Conservation (phyloP, 2,113 vertebrate genomes). For the Tyto alba region DNA sequence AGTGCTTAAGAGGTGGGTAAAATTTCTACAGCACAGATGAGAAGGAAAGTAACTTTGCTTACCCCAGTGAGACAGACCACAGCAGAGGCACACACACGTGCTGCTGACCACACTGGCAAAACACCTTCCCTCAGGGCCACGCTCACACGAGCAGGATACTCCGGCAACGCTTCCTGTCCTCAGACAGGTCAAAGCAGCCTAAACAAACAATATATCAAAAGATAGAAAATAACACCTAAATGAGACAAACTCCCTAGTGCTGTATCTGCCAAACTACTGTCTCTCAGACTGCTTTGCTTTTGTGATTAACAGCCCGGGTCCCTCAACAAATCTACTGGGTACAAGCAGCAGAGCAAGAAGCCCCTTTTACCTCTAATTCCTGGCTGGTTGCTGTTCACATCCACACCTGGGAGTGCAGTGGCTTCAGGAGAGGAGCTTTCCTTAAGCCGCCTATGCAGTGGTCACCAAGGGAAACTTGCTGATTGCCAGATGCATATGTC, state of each 20-base stretch:
- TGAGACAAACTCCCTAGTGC: background rate
- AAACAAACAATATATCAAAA: background rate
- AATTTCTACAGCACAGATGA: background rate
- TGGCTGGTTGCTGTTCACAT: background rate
- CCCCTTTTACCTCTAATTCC: background rate
- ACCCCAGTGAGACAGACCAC: accelerated
- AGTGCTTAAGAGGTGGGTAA: background rate
- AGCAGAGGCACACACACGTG: background rate
- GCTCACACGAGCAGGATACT: accelerated
- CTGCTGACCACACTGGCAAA: background rate
- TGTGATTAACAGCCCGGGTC: background rate
- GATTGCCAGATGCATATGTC: background rate
- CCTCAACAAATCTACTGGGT: background rate
- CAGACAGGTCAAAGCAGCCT: background rate
- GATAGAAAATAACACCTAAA: background rate
- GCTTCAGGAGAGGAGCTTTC: background rate
- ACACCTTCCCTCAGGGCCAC: background rate
- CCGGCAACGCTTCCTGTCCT: background rate
- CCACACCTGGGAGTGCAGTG: accelerated
- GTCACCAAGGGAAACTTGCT: accelerated
- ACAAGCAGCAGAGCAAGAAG: background rate
- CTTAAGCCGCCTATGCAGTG: background rate
- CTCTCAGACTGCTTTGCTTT: background rate
- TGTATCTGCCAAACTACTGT: background rate
- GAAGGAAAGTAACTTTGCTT: background rate